Conservation (phyloP, 2,888 invertebrate genomes). For the Ethmia dodecea region DNA sequence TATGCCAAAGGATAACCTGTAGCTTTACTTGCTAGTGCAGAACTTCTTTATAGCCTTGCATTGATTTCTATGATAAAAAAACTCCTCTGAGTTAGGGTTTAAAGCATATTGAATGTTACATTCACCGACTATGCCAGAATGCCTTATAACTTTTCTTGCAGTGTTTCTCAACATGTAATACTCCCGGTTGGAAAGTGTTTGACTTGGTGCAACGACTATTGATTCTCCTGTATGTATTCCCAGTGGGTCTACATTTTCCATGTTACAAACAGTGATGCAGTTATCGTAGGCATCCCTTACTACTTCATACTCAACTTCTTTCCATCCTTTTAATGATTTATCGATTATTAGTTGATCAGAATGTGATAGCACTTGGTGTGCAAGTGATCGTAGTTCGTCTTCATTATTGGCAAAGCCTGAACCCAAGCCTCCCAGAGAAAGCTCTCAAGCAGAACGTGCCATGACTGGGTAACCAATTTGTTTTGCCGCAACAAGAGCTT, state of each 20-base stretch:
- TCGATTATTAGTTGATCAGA: conserved; percentile 96
- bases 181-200: conserved; percentile 96
- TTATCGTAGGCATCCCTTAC: conserved; percentile 98
- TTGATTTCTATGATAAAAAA: conserved; percentile 97
- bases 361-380: conserved; percentile 90
- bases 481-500: conserved; percentile 92
- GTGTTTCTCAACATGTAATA: conserved; percentile 97
- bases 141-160: conserved; percentile 96
- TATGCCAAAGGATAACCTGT: conserved; percentile 99
- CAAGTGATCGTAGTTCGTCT: conserved; percentile 87
- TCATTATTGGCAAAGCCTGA: conserved; percentile 97
- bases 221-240: conserved; percentile 99
- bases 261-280: conserved; percentile 99
- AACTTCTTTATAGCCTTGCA: conserved; percentile 96
- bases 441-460: conserved; percentile 97
- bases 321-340: conserved; percentile 99
- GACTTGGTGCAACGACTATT: conserved; percentile 98
- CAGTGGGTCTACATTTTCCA: conserved; percentile 99
- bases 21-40: conserved; percentile 98
- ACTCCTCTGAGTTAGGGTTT: conserved; percentile 93
- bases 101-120: conserved; percentile 99
- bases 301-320: conserved; percentile 99
- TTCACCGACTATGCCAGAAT: conserved; percentile 97
- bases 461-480: conserved; percentile 97
- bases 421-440: conserved; percentile 98